phyloP scores from a whole-genome alignment of 2,888 invertebrate genomes.

The Octonoba sinensis region DNA sequence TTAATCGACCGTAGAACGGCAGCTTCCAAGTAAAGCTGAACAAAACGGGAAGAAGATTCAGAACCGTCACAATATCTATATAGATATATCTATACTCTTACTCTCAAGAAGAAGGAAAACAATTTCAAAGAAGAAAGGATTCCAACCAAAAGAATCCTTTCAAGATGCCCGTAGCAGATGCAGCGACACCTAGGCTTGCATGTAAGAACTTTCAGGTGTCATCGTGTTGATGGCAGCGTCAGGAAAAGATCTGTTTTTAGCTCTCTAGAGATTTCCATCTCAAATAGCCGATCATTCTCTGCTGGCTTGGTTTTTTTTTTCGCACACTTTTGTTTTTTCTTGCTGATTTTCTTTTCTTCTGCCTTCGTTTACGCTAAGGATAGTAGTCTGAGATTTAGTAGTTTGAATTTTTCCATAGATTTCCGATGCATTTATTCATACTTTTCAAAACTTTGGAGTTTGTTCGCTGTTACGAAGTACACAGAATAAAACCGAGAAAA shows the following conservation, averaged over 20 bases:
- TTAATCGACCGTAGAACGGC: constrained; percentile 51
- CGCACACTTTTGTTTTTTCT: too few relatives aligned
- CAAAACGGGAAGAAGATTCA: constrained; percentile 31
- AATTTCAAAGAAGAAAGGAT: constrained; percentile 13
- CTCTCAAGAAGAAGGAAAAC: constrained; percentile 30
- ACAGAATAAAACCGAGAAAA: too few relatives aligned
- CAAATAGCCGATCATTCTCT: constrained; percentile 55
- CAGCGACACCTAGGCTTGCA: constrained; percentile 11
- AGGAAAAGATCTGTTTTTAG: constrained; percentile 36
- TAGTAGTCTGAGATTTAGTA: too few relatives aligned
- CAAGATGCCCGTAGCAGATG: constrained; percentile 32
- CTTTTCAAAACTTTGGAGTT: too few relatives aligned
- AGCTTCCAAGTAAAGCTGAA: constrained; percentile 31
- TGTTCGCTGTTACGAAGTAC: too few relatives aligned
- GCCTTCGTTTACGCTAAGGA: too few relatives aligned
- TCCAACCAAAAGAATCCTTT: constrained; percentile 16
- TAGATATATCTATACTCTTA: background rate
- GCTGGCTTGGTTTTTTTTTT: background rate
- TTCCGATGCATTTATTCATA: too few relatives aligned
- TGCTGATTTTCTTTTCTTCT: too few relatives aligned
- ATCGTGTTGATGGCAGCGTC: constrained; percentile 29
- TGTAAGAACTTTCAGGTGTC: constrained; percentile 26
- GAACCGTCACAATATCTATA: constrained; percentile 27
- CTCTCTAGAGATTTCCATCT: constrained; percentile 52
- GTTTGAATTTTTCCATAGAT: too few relatives aligned